These are phyloP conservation scores for Orthonychiurus folsomi DNA, from an alignment of 2,888 invertebrate species.

Conservation along the genomic window DNA sequence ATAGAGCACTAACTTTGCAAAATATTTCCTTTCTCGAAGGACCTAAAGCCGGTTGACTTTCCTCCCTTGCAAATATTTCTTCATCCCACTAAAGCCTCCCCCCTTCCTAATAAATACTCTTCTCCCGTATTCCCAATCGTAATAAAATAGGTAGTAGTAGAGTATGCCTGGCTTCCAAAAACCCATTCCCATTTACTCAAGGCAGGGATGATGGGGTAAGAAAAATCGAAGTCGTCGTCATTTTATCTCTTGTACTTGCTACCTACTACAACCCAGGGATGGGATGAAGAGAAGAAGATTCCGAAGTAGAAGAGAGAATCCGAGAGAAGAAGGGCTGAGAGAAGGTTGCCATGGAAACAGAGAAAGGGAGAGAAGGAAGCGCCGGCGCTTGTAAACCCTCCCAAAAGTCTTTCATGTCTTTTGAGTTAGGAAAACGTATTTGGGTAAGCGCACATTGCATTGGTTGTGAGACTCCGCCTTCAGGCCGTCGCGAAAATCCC, in stretches of 20 bases:
- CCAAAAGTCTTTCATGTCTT: too few species aligned
- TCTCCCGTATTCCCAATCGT: too few species aligned
- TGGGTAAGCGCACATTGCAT: conserved; percentile 24
- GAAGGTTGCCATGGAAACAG: not conserved
- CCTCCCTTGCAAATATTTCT: too few species aligned
- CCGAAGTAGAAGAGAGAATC: not conserved
- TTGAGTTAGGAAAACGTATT: conserved; percentile 21
- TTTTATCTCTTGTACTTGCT: not conserved
- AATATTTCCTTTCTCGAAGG: too few species aligned
- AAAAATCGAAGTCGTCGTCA: not conserved
- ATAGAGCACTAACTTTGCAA: too few species aligned
- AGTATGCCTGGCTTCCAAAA: too few species aligned
- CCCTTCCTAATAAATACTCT: too few species aligned
- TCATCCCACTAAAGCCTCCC: too few species aligned
- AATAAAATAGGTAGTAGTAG: too few species aligned
- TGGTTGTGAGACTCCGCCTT: conserved; percentile 20
- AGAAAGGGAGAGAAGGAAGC: conserved; percentile 17
- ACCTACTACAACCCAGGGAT: too few species aligned
- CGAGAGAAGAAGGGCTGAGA: conserved; percentile 5
- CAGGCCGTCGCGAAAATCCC: not conserved
- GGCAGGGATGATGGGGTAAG: not conserved
- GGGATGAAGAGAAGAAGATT: not conserved
- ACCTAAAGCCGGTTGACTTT: too few species aligned
- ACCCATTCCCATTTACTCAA: too few species aligned
- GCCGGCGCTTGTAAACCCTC: conserved; percentile 29